These are phyloP conservation scores for Todiramphus saurophagus DNA, from an alignment of 2,113 vertebrate genomes.

Conservation along the genomic window DNA sequence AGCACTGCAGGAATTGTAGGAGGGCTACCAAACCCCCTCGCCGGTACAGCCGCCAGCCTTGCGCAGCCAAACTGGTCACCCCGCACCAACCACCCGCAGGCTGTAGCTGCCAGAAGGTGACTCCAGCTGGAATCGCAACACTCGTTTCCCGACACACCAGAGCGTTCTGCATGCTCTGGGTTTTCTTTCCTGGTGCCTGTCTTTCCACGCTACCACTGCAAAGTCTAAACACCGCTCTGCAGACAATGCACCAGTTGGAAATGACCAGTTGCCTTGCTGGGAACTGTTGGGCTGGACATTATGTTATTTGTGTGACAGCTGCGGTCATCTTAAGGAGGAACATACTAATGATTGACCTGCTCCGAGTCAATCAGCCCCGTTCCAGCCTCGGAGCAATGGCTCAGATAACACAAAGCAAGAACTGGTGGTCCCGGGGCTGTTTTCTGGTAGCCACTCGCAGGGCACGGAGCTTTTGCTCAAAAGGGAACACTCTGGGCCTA, in stretches of 20 bases:
- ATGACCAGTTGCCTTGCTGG: background rate
- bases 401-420: background rate
- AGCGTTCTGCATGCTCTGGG: rapidly evolving
- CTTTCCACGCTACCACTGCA: background rate
- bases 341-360: background rate
- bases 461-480: background rate
- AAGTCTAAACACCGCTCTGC: background rate
- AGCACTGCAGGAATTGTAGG: background rate
- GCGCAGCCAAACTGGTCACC: background rate
- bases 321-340: background rate
- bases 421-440: background rate
- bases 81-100: rapidly evolving
- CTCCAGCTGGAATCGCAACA: background rate
- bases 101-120: background rate
- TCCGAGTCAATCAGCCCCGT: rapidly evolving
- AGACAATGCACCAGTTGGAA: rapidly evolving
- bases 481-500: background rate
- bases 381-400: rapidly evolving
- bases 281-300: background rate
- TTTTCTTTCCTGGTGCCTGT: background rate
- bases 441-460: background rate
- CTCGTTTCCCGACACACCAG: rapidly evolving
- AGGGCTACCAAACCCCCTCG: background rate
- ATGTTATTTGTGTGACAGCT: background rate
- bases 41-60: rapidly evolving